A percentile compares a stretch with the other conserved stretches of the same genome.
These are phyloP conservation scores for Ceratina japonica DNA, from an alignment of 1,140 invertebrate species.

Conservation along the genomic window DNA sequence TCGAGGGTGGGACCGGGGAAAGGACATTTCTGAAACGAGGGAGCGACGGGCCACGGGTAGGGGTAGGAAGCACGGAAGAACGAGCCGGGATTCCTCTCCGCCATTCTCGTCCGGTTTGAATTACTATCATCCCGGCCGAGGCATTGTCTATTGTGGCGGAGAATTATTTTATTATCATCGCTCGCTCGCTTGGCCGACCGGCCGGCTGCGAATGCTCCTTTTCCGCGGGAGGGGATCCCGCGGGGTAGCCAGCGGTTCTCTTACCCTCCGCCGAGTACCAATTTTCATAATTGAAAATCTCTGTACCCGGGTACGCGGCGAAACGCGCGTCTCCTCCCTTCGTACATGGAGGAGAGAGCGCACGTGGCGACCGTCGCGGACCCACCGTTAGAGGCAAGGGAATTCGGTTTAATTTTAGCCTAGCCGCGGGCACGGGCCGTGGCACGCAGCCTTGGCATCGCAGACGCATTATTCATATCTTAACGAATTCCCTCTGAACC, in stretches of 20 bases:
- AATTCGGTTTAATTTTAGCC: slow-evolving; percentile 77
- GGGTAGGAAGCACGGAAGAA: slow-evolving; percentile 68
- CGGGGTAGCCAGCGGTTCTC: background rate
- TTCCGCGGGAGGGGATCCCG: slow-evolving; percentile 1
- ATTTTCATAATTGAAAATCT: too few species aligned
- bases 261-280: too few species aligned
- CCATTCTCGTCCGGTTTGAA: slow-evolving; percentile 72
- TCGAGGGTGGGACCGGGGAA: too few species aligned
- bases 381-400: slow-evolving; percentile 63
- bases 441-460: slow-evolving; percentile 78
- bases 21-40: too few species aligned
- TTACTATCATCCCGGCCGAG: slow-evolving; percentile 71
- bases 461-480: slow-evolving; percentile 79
- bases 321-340: background rate
- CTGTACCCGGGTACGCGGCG: too few species aligned
- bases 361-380: slow-evolving; percentile 59
- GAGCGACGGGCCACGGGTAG: too few species aligned
- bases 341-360: slow-evolving; percentile 53
- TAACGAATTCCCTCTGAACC: slow-evolving; percentile 75
- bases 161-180: slow-evolving; percentile 77
- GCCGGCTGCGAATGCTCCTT: slow-evolving; percentile 55
- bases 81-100: slow-evolving; percentile 64
- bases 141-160: slow-evolving; percentile 76
- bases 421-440: slow-evolving; percentile 71
- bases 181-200: slow-evolving; percentile 67